Percentiles rank a stretch among this genome's conserved stretches.
These are phyloP conservation scores for Nilaparvata lugens DNA, from an alignment of 1,140 invertebrate genomes.

Conservation along the genomic window DNA sequence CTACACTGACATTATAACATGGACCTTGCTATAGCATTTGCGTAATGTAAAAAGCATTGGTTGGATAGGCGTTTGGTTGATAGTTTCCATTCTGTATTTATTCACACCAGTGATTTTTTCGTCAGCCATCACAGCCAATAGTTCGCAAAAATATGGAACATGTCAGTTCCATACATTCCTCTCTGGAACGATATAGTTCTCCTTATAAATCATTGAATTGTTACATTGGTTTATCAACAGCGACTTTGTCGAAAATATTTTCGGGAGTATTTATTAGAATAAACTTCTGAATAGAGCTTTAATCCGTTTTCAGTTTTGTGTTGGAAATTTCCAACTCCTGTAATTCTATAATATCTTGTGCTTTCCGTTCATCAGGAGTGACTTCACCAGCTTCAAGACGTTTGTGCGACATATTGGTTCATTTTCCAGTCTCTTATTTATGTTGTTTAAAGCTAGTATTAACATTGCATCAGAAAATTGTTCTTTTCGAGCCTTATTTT, in stretches of 20 bases:
- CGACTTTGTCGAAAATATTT: conserved; percentile 11
- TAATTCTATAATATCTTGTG: conserved; percentile 34
- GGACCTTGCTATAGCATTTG: too few relatives aligned
- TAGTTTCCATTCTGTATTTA: too few relatives aligned
- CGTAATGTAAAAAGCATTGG: too few relatives aligned
- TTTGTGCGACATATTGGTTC: conserved; percentile 58
- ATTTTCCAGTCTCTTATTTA: conserved; percentile 63
- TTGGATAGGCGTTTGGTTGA: too few relatives aligned
- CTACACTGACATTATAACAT: too few relatives aligned
- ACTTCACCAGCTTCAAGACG: conserved; percentile 47
- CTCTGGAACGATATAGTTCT: conserved; percentile 74
- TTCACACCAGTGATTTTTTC: too few relatives aligned
- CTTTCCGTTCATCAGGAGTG: conserved; percentile 36
- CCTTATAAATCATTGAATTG: conserved; percentile 75
- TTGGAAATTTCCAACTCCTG: conserved; percentile 91
- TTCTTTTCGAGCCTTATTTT: not conserved
- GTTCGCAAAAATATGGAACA: too few relatives aligned
- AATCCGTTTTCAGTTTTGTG: conserved; percentile 71
- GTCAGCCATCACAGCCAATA: too few relatives aligned
- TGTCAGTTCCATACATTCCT: conserved; percentile 86
- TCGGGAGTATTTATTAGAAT: conserved; percentile 41
- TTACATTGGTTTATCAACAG: conserved; percentile 43
- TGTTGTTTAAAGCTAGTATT: conserved; percentile 74
- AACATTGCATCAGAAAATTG: conserved; percentile 34
- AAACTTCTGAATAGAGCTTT: conserved; percentile 57